Evolutionary conservation across 2,797 vertebrate species (phyloP).

Genomic region (Premnoplex brunnescens): DNA sequence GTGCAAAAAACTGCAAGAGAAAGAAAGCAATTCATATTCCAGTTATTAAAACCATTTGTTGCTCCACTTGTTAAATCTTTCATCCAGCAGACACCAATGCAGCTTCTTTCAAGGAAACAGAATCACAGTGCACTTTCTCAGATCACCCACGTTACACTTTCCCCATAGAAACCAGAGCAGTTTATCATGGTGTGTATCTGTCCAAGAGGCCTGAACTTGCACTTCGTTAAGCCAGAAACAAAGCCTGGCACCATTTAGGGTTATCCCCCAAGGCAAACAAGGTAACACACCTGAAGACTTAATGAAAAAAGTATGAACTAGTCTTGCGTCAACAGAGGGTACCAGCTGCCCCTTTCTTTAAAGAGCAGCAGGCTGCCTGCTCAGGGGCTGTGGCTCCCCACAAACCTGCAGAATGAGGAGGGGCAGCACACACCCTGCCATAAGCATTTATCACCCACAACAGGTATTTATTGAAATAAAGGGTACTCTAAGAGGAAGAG

Average conservation of each 20-base stretch:
- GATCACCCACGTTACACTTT: not conserved
- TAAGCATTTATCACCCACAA: not conserved
- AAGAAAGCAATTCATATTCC: not conserved
- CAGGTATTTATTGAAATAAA: not conserved
- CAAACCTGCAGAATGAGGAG: not conserved
- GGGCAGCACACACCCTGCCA: no score
- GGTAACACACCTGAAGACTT: not conserved
- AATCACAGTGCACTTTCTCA: accelerated
- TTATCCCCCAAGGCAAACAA: not conserved
- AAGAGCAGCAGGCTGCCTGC: not conserved
- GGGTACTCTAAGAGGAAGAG: not conserved
- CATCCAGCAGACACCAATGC: not conserved
- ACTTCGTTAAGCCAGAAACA: not conserved
- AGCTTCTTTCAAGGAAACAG: not conserved
- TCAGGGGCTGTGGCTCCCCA: not conserved
- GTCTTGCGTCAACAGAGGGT: not conserved
- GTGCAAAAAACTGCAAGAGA: constrained; percentile 29
- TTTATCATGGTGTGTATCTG: not conserved
- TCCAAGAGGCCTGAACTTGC: not conserved
- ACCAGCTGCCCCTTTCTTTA: not conserved
- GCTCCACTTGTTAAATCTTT: not conserved
- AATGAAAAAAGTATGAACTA: not conserved
- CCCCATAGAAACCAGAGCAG: not conserved
- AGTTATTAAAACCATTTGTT: not conserved
- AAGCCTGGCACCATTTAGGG: not conserved